A percentile compares a stretch with the other conserved stretches of the same genome.
Conservation (phyloP, 2,888 invertebrate species). For the Brenthis hecate region DNA sequence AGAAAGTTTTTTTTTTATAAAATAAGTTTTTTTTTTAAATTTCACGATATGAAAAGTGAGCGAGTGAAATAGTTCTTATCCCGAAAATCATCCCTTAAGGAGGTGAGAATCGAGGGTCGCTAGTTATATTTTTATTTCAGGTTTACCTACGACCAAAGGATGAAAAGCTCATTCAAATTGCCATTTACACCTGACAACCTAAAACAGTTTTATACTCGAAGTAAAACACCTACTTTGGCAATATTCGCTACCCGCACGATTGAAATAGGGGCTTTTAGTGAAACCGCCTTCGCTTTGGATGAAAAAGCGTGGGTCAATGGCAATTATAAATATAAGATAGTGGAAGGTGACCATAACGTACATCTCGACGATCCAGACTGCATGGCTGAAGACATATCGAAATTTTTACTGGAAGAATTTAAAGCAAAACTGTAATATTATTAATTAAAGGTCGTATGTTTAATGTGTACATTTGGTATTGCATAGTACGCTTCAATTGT, state of each 20-base stretch:
- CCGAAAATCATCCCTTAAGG: too few species aligned
- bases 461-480: too few species aligned
- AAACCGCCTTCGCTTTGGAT: conserved; percentile 54
- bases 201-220: conserved; percentile 50
- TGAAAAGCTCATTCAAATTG: conserved; percentile 55
- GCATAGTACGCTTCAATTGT: too few species aligned
- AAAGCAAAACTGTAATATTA: conserved; percentile 37
- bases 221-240: conserved; percentile 54
- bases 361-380: conserved; percentile 80
- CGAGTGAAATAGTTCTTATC: too few species aligned
- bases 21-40: too few species aligned
- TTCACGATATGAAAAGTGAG: too few species aligned
- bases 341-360: conserved; percentile 83
- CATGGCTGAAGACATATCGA: conserved; percentile 68
- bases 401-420: conserved; percentile 52
- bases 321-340: conserved; percentile 57
- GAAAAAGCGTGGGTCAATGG: conserved; percentile 55
- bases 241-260: conserved; percentile 51
- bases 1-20: too few species aligned
- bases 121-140: conserved; percentile 30
- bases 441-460: too few species aligned
- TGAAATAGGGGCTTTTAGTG: conserved; percentile 45
- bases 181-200: conserved; percentile 53
- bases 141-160: conserved; percentile 63
- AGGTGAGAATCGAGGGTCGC: too few species aligned